A percentile compares a stretch with the other conserved stretches of the same genome.
Evolutionary conservation across 2,113 vertebrate species (phyloP).

Genomic region (Anarhynchus alexandrinus): DNA sequence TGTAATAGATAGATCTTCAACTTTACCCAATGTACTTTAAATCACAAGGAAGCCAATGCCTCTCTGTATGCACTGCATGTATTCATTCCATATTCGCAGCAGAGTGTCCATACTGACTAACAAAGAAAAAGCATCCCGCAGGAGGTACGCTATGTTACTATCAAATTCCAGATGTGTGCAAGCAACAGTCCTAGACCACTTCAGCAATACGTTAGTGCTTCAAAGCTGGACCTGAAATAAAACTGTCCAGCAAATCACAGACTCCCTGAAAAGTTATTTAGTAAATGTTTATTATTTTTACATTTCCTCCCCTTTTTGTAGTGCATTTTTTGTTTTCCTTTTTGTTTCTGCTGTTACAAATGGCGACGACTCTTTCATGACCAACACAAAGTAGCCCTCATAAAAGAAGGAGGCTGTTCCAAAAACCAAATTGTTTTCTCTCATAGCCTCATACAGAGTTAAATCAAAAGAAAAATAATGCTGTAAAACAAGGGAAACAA

Average conservation of each 20-base stretch:
- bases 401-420: not conserved
- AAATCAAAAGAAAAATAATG: not conserved
- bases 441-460: not conserved
- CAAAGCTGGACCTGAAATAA: not conserved
- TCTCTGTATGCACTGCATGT: not conserved
- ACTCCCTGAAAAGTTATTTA: not conserved
- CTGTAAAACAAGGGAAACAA: not conserved
- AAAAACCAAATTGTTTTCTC: not conserved
- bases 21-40: not conserved
- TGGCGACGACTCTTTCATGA: not conserved
- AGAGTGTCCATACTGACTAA: not conserved
- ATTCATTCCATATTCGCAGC: not conserved
- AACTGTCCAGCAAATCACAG: not conserved
- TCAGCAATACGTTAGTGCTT: not conserved
- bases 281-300: not conserved
- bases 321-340: not conserved
- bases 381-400: not conserved
- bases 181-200: not conserved
- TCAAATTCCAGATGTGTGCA: not conserved
- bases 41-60: not conserved
- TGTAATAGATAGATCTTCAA: not conserved
- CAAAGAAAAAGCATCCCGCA: not conserved
- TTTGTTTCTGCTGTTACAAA: not conserved
- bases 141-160: not conserved
- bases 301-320: not conserved